These are phyloP conservation scores for Engraulis encrasicolus DNA, from an alignment of 2,113 vertebrate genomes.

Conservation along the genomic window DNA sequence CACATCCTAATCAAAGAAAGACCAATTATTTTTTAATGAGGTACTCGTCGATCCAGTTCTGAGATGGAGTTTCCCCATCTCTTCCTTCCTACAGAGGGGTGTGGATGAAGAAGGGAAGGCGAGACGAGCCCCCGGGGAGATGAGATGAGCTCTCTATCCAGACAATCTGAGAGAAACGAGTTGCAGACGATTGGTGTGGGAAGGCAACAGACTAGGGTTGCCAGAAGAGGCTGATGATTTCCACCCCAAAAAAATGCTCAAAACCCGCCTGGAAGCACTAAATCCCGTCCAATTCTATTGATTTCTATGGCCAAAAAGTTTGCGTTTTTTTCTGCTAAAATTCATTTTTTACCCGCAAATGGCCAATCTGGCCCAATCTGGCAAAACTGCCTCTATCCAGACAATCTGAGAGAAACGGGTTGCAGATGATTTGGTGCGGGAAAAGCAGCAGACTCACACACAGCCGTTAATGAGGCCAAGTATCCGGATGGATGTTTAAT, in stretches of 20 bases:
- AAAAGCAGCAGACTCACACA: background rate
- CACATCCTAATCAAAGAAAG: constrained; percentile 27
- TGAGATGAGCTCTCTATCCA: constrained; percentile 25
- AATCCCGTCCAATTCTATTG: too few relatives aligned
- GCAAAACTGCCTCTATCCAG: constrained; percentile 24
- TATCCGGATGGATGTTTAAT: background rate
- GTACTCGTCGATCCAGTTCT: constrained; percentile 22
- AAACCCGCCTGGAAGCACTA: too few relatives aligned
- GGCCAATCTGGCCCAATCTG: too few relatives aligned
- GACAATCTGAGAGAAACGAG: constrained; percentile 14
- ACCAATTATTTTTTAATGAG: constrained; percentile 48
- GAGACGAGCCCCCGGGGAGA: constrained; percentile 26
- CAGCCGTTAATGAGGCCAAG: background rate
- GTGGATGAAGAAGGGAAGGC: constrained; percentile 21
- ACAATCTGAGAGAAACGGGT: constrained; percentile 14
- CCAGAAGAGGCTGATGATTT: too few relatives aligned
- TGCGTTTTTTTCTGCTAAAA: too few relatives aligned
- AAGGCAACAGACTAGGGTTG: too few relatives aligned
- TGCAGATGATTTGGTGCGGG: background rate
- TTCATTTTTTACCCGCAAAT: too few relatives aligned
- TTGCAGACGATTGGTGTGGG: background rate
- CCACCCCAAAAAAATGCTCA: too few relatives aligned
- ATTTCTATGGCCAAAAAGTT: too few relatives aligned
- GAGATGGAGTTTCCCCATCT: constrained; percentile 1
- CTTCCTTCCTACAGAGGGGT: constrained; percentile 1